Evolutionary conservation across 2,888 invertebrate species (phyloP), one percentile per base, ranked within the genome.

Genomic region (Axea sp.): DNA sequence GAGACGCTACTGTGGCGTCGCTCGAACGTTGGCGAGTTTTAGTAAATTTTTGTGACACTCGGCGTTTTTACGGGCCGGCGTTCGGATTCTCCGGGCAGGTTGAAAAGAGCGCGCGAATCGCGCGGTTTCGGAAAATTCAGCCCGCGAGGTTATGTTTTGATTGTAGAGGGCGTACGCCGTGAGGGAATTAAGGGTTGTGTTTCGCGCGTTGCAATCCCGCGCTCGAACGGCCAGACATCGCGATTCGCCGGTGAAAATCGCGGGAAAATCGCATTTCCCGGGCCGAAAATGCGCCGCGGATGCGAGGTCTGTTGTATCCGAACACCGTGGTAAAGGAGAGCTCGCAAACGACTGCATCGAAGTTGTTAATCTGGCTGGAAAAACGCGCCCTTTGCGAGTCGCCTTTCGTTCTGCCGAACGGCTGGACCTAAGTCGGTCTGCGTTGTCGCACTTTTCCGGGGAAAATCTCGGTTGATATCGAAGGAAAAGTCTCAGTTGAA

Each of bases 131-230:
- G 45, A 12, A 41, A 39, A 62, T 5, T 19, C n/a, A 28, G 3
- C 12, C 1, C 31, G 15, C 45, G 83, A 86, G 85, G 85, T 85
- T 85, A 86, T 86, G 84, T 82, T 75, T 68, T 79, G 77, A 77
- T 76, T 84, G 83, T 82, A 86, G 86, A 86, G 86, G 86, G 86
- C 86, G 86, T 84, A 26, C 35, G 51, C 77, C 76, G 79, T 76
- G 73, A 78, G 68, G 79, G 77, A 73, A 74, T 81, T 83, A 82
- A 85, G 86, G 86, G 86, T 86, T 85, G 83, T 84, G 85, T 85
- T 60, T 65, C 84, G 86, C 85, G 85, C 86, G 85, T 84, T 83
- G 78, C 76, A 77, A 81, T 86, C 86, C 86, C 86, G 86, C 86
- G 85, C 85, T 84, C 80, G 77, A 74, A 73, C 72, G 76, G 28